phyloP scores from a whole-genome alignment of 2,113 vertebrate genomes.

The Brienomyrus brachyistius region DNA sequence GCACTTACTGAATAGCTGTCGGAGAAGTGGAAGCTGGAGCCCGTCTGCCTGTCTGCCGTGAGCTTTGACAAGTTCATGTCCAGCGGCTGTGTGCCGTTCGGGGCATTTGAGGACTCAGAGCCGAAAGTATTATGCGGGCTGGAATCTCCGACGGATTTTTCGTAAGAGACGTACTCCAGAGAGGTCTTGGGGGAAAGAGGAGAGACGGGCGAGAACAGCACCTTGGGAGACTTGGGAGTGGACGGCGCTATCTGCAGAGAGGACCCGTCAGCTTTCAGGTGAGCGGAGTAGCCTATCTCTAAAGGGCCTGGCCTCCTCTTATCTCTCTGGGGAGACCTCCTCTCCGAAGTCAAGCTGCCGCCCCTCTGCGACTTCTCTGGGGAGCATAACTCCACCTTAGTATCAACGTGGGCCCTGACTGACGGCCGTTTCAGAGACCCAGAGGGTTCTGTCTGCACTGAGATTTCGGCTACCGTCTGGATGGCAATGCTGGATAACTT shows the following conservation, averaged over 20 bases:
- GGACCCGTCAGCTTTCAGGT: slow-evolving; percentile 79
- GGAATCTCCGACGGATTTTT: slow-evolving; percentile 82
- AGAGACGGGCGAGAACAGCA: slow-evolving; percentile 93
- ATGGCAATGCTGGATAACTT: slow-evolving; percentile 80
- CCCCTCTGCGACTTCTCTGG: slow-evolving; percentile 74
- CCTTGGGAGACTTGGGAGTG: slow-evolving; percentile 90
- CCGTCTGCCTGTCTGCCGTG: slow-evolving; percentile 82
- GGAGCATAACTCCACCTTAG: slow-evolving; percentile 85
- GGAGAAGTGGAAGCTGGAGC: slow-evolving; percentile 77
- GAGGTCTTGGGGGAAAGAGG: slow-evolving; percentile 90
- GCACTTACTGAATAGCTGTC: slow-evolving; percentile 83
- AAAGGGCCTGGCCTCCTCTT: slow-evolving; percentile 87
- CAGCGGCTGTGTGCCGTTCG: slow-evolving; percentile 88
- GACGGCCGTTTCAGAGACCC: slow-evolving; percentile 81
- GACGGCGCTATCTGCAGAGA: slow-evolving; percentile 76
- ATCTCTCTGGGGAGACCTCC: slow-evolving; percentile 73
- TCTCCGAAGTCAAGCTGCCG: slow-evolving; percentile 64
- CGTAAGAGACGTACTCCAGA: slow-evolving; percentile 94
- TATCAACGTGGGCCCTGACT: slow-evolving; percentile 68
- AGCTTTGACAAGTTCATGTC: slow-evolving; percentile 95
- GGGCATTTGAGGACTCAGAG: slow-evolving; percentile 67
- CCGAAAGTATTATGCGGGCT: slow-evolving; percentile 80
- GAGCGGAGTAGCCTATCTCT: slow-evolving; percentile 83
- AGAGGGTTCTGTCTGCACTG: slow-evolving; percentile 88
- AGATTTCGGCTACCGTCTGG: slow-evolving; percentile 93